Percentiles rank a stretch among this genome's conserved stretches.
phyloP scores from a whole-genome alignment of 2,888 invertebrate species.

The Stegophylla sp. region DNA sequence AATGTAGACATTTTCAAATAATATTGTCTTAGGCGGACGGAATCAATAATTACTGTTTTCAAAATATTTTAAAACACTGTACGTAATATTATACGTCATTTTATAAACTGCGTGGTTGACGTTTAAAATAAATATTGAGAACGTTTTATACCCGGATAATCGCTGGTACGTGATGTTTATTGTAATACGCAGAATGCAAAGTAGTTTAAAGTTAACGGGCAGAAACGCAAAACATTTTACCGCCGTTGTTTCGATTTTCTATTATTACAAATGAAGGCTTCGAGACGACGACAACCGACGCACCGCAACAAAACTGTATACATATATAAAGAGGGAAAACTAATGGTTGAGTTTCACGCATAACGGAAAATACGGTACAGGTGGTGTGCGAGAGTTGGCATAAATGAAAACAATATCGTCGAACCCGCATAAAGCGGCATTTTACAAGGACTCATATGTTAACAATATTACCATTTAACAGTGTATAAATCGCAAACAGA shows the following conservation, averaged over 20 bases:
- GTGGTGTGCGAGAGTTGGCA: neutral
- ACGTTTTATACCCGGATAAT: neutral
- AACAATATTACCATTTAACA: too few species aligned
- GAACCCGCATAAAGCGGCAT: neutral
- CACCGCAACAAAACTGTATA: neutral
- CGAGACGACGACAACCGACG: neutral
- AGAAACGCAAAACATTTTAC: neutral
- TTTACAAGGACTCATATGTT: too few species aligned
- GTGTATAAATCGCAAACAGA: too few species aligned
- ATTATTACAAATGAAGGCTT: neutral
- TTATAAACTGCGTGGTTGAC: neutral
- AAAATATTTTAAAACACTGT: too few species aligned
- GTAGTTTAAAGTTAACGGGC: neutral
- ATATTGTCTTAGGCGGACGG: too few species aligned
- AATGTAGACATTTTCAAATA: too few species aligned
- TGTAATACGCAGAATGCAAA: neutral
- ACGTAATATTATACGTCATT: too few species aligned
- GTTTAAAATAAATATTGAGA: neutral
- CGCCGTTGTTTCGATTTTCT: neutral
- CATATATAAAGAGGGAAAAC: neutral
- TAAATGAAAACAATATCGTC: neutral
- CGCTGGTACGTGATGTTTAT: neutral
- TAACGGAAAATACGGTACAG: too few species aligned
- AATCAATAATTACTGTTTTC: too few species aligned
- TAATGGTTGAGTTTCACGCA: conserved; percentile 1